Evolutionary conservation across 2,797 vertebrate species (phyloP).

Genomic region (Lithobates pipiens): DNA sequence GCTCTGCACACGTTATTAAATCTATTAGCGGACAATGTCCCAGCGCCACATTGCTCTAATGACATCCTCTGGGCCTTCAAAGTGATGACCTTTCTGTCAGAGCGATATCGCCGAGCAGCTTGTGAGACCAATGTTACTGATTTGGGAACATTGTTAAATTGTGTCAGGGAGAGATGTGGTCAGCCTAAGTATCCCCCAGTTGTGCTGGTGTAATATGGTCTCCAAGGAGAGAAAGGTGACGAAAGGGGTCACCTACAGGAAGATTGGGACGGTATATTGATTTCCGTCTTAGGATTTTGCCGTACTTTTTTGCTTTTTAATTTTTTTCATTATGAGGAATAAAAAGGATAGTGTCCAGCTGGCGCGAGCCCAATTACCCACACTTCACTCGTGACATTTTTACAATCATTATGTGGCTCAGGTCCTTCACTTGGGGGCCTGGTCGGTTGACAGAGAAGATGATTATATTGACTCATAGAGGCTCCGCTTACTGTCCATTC

Average conservation of each 20-base stretch:
- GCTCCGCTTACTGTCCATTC: conserved; percentile 66
- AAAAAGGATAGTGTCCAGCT: conserved; percentile 41
- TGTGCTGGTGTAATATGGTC: not conserved
- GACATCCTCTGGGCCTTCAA: conserved; percentile 31
- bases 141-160: conserved; percentile 34
- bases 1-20: conserved; percentile 9
- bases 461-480: conserved; percentile 70
- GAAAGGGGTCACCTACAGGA: conserved; percentile 29
- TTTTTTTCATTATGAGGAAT: not conserved
- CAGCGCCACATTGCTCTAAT: conserved; percentile 29
- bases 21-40: conserved; percentile 2
- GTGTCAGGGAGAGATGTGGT: conserved; percentile 7
- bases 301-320: conserved; percentile 6
- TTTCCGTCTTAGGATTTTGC: not conserved
- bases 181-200: not conserved
- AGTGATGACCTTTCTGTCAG: conserved; percentile 23
- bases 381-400: conserved; percentile 69
- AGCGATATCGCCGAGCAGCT: not conserved
- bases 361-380: conserved; percentile 65
- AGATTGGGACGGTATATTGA: not conserved
- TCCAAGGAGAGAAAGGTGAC: not conserved
- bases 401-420: conserved; percentile 67
- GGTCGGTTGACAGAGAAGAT: conserved; percentile 68
- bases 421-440: conserved; percentile 68
- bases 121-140: not conserved